Evolutionary conservation across 2,797 vertebrate genomes (phyloP).

Genomic region (Rhinophrynus dorsalis): DNA sequence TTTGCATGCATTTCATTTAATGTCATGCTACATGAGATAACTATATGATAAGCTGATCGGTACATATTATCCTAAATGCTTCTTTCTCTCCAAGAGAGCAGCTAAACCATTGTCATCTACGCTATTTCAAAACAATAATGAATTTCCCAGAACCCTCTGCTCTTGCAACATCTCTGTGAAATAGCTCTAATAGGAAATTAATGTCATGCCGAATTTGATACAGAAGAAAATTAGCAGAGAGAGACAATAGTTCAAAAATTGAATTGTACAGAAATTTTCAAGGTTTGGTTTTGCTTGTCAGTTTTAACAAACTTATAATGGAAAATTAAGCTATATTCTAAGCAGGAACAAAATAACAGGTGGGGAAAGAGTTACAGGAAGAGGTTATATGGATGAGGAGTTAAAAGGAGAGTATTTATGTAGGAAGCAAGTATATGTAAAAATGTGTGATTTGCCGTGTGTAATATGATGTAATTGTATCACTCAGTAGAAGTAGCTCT

Average conservation of each 20-base stretch:
- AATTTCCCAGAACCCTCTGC: constrained; percentile 34
- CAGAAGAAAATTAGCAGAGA: constrained; percentile 12
- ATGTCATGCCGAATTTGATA: constrained; percentile 34
- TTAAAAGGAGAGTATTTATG: neutral
- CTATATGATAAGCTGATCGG: constrained; percentile 11
- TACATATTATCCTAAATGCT: constrained; percentile 28
- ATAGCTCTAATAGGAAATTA: constrained; percentile 23
- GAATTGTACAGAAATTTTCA: constrained; percentile 8
- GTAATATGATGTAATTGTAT: too few relatives aligned
- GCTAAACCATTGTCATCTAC: constrained; percentile 17
- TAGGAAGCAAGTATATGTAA: too few relatives aligned
- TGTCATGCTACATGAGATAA: constrained; percentile 43
- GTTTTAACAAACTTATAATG: constrained; percentile 19
- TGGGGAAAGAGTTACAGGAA: too few relatives aligned
- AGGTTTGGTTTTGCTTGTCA: constrained; percentile 10
- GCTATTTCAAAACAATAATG: constrained; percentile 23
- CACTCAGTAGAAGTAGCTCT: too few relatives aligned
- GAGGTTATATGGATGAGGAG: neutral
- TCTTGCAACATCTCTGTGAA: constrained; percentile 1
- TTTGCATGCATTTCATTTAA: too few relatives aligned
- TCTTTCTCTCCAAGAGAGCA: constrained; percentile 23
- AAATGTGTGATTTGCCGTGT: too few relatives aligned
- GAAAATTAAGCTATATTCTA: constrained; percentile 2
- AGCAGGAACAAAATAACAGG: neutral
- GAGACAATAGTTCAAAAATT: constrained; percentile 38